These are phyloP conservation scores for Catalaphyllia jardinei DNA, from an alignment of 64 coral and sea anemone genomes.

Conservation along the genomic window DNA sequence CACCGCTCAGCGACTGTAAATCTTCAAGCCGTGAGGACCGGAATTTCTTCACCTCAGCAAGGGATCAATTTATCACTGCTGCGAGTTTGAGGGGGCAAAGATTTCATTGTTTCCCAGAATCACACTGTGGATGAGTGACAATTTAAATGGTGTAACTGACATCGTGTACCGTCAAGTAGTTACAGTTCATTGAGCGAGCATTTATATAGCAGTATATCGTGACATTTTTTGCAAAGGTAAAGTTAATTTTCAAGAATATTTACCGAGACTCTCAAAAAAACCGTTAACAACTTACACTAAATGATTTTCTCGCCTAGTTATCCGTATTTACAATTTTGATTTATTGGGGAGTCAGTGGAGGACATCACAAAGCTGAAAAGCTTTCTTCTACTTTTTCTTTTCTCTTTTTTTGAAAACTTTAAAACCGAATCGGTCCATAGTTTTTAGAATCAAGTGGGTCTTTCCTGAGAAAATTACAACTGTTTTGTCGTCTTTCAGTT, in stretches of 20 bases:
- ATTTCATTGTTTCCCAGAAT: not conserved
- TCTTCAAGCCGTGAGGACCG: not conserved
- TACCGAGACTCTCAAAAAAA: not conserved
- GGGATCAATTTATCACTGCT: not conserved
- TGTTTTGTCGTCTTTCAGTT: too few species aligned
- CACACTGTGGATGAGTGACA: slow-evolving; percentile 8
- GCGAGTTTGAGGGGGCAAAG: slow-evolving; percentile 32
- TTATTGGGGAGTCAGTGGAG: too few species aligned
- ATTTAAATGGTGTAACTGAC: too few species aligned
- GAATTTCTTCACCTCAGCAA: slow-evolving; percentile 17
- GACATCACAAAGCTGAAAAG: too few species aligned
- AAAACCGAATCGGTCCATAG: too few species aligned
- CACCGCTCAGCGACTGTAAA: not conserved
- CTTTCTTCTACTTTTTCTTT: too few species aligned
- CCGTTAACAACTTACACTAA: not conserved
- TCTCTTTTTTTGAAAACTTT: too few species aligned
- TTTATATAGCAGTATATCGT: too few species aligned
- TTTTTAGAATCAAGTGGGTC: too few species aligned
- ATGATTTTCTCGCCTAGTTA: not conserved
- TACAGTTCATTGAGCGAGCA: too few species aligned
- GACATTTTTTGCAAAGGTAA: not conserved
- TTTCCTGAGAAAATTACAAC: too few species aligned
- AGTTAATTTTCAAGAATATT: not conserved
- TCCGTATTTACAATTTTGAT: not conserved
- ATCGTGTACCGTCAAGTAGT: too few species aligned